A percentile compares a stretch with the other conserved stretches of the same genome.
phyloP scores from a whole-genome alignment of 2,888 invertebrate species.

The Drosophila hamatofila region DNA sequence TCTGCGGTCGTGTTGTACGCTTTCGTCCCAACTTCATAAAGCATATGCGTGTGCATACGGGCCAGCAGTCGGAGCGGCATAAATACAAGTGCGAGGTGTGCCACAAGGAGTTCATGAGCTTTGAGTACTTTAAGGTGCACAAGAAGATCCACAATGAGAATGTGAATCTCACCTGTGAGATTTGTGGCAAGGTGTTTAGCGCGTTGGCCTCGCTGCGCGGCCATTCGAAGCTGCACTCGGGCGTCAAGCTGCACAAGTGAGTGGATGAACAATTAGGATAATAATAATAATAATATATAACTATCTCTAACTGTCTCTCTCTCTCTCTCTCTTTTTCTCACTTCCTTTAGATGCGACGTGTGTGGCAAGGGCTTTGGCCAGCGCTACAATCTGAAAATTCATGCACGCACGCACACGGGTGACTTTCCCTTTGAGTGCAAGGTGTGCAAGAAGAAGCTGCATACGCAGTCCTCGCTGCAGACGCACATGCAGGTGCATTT shows the following conservation, averaged over 20 bases:
- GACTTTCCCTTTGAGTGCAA: constrained; percentile 85
- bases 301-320: background rate
- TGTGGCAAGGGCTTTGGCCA: constrained; percentile 85
- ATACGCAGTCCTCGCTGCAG: constrained; percentile 84
- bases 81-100: constrained; percentile 87
- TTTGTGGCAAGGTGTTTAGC: constrained; percentile 86
- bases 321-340: background rate
- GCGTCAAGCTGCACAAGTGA: constrained; percentile 85
- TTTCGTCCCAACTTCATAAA: constrained; percentile 85
- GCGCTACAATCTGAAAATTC: constrained; percentile 85
- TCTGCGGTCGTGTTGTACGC: constrained; percentile 84
- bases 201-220: constrained; percentile 84
- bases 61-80: constrained; percentile 84
- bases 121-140: constrained; percentile 87
- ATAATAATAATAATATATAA: background rate
- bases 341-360: constrained; percentile 82
- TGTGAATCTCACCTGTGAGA: constrained; percentile 86
- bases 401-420: constrained; percentile 84
- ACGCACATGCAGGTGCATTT: constrained; percentile 85
- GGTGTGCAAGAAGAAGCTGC: constrained; percentile 84
- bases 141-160: constrained; percentile 87
- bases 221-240: constrained; percentile 85
- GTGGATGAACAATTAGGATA: constrained; percentile 29
- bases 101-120: constrained; percentile 87
- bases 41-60: constrained; percentile 85